Base-by-base conservation (phyloP, 2,888 invertebrate genomes). In the Rambutsinella grinnellia region DNA sequence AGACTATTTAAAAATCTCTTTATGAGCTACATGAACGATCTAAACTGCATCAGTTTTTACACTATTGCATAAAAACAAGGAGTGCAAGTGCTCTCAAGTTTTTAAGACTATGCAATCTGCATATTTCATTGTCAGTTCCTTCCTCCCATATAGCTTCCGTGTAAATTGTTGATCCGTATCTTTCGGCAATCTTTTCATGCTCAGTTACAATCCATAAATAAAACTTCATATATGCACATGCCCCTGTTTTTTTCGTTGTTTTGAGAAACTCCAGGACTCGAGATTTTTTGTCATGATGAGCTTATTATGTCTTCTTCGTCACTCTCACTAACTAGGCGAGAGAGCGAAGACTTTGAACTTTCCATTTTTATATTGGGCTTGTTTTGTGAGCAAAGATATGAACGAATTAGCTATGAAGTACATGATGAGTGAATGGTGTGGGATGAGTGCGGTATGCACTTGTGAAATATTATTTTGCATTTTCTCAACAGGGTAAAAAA, bases 271-370 rank as follows among this genome's bases (percentile, higher is more conserved):
- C 15, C 56, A 56, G 56, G 17, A 21, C 24, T 46, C 8, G 19
- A 58, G 6, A 46, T 46, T 56, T 56, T 56, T 23, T 56, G 28
- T 61, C 44, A 21, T 15, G 44, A 13, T 27, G 26, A 61, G 47
- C 17, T 44, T n/a, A 36, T 36, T 36, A 8, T 36, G 36, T 36
- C 36, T 36, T 36, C 36, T 36, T 13, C 36, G 13, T 36, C 36
- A 36, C 36, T 36, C 36, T 36, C 36, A 5, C 36, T 36, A 13
- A 36, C 36, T 36, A 36, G 13, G 36, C 36, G 6, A 36, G n/a
- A n/a, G 13, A 36, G 36, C 36, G 6, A 36, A 36, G 36, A 36
- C 36, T 36, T 36, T 36, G 36, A 36, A 36, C 36, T 36, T 36
- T 36, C 13, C 36, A 36, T 8, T 5, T 36, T 36, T 36, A n/a